Conservation (phyloP, 1,140 invertebrate species). For the Phenacoccus solenopsis region DNA sequence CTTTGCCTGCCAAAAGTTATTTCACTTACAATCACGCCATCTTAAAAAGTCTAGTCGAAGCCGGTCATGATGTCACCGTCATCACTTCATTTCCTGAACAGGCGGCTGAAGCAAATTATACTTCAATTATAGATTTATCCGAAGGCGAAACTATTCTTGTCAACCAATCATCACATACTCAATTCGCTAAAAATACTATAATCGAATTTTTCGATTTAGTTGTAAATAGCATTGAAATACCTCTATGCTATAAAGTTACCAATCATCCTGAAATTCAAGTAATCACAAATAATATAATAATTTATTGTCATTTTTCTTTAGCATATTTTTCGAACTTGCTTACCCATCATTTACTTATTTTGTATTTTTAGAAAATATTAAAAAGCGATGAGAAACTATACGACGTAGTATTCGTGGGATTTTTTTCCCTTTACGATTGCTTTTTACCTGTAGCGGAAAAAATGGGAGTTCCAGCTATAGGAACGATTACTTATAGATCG, state of each 20-base stretch:
- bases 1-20: not conserved
- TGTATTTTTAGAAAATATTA: not conserved
- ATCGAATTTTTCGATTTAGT: not conserved
- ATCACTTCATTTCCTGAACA: not conserved
- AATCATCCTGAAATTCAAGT: not conserved
- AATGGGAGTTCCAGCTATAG: not conserved
- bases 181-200: not conserved
- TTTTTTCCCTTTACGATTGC: not conserved
- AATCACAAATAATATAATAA: not conserved
- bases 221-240: not conserved
- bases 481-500: not conserved
- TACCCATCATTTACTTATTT: no score
- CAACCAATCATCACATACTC: not conserved
- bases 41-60: slow-evolving; percentile 15
- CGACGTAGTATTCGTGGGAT: not conserved
- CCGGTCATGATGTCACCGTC: not conserved
- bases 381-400: not conserved
- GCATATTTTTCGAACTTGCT: no score
- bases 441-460: not conserved
- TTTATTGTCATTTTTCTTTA: no score
- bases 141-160: not conserved
- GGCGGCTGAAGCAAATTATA: not conserved
- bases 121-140: slow-evolving; percentile 8
- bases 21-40: not conserved
- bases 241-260: not conserved